Base-by-base conservation (phyloP, 2,113 vertebrate species). In the Plectropomus leopardus region DNA sequence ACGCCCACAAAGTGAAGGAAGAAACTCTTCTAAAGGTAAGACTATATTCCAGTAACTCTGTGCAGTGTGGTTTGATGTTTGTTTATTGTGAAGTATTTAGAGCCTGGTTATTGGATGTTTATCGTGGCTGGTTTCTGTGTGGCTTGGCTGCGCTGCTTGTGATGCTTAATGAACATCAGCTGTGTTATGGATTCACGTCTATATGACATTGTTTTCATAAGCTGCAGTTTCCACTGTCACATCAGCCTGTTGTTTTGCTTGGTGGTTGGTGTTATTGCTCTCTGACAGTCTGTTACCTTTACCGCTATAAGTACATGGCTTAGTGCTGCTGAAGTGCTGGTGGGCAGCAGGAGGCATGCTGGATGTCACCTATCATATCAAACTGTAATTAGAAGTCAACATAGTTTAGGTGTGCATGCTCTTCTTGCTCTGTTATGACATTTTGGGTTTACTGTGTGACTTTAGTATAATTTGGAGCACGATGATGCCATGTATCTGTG, bases 211-310 rank as follows among this genome's bases (percentile, higher is more conserved):
- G 79, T 85, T 85, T 84, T 76, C 68, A 60, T 66, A 34, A 55
- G 74, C 34, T 64, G 66, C 34, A 72, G 50, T 70, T 58, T 74
- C 11, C 40, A 4, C 32, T 34, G 77, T 72, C 80, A 80, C 59
- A 44, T 76, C 59, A 76, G 51, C 21, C n/a, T 9, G 42, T 63
- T 83, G 76, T 76, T 48, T 75, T 82, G 77, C 53, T 72, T 71
- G 61, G 79, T 68, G 77, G 66, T 67, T 30, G 44, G 59, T 76
- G 51, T 75, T 72, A 79, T 75, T 85, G 72, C 78, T 78, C 76
- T 76, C 54, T 86, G 85, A 76, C 69, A 59, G 9, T 54, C 51
- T 82, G 64, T 57, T 70, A 73, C 64, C 61, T 82, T 86, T 79
- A 48, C 75, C 66, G 24, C 34, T 48, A 40, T 61, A 55, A 78